phyloP scores from a whole-genome alignment of 2,113 vertebrate species.

The Cyanoderma ruficeps region DNA sequence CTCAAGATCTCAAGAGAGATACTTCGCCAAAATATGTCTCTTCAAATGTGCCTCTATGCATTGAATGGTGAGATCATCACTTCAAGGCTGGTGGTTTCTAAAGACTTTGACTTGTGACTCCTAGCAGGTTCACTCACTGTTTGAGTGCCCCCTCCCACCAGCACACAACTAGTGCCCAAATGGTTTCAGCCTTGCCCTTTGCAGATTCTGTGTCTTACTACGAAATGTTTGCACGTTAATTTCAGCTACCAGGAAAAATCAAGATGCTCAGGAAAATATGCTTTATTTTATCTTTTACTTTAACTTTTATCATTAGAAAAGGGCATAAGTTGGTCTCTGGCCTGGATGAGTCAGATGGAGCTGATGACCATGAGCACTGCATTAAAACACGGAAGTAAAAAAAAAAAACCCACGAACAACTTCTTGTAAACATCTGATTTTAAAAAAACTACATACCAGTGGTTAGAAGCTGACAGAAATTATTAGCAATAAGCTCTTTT shows the following conservation, averaged over 20 bases:
- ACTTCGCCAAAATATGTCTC: neutral
- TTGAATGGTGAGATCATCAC: neutral
- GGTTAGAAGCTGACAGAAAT: slow-evolving; percentile 24
- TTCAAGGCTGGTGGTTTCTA: neutral
- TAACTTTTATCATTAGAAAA: slow-evolving; percentile 21
- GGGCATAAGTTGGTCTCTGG: neutral
- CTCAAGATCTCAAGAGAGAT: neutral
- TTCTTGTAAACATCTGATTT: slow-evolving; percentile 49
- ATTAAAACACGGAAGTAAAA: slow-evolving; percentile 18
- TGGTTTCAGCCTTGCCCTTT: neutral
- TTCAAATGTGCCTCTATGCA: neutral
- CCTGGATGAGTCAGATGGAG: slow-evolving; percentile 47
- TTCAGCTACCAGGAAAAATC: neutral
- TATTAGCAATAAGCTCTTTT: slow-evolving; percentile 15
- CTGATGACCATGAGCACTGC: slow-evolving; percentile 14
- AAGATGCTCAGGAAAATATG: neutral
- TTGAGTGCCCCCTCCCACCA: neutral
- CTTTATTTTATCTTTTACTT: neutral
- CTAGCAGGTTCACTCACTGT: neutral
- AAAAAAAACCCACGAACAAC: neutral
- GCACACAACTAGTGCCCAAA: neutral
- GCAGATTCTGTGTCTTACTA: neutral
- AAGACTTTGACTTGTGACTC: neutral
- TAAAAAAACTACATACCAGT: neutral
- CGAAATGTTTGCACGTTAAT: slow-evolving; percentile 11